phyloP scores from a whole-genome alignment of 2,888 invertebrate genomes.

The Teinopalpus imperialis region DNA sequence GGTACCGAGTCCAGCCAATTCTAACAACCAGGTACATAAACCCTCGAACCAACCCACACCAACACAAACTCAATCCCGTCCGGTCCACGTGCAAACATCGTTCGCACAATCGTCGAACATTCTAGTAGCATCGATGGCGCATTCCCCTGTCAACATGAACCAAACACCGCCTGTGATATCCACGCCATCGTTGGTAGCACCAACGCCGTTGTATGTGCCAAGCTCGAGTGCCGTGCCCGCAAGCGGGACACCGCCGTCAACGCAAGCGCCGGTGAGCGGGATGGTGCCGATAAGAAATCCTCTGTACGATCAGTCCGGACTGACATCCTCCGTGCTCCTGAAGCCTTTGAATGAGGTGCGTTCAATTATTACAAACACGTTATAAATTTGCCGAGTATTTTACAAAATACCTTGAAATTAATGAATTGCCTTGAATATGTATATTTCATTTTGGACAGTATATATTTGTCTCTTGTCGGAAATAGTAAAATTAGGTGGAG shows the following conservation, averaged over 20 bases:
- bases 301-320: slow-evolving; percentile 63
- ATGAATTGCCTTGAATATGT: too few relatives aligned
- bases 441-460: too few relatives aligned
- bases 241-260: slow-evolving; percentile 9
- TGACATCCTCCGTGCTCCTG: slow-evolving; percentile 66
- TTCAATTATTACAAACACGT: background rate
- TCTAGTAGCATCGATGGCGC: slow-evolving; percentile 31
- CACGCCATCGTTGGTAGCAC: slow-evolving; percentile 48
- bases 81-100: slow-evolving; percentile 34
- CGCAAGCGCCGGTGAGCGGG: slow-evolving; percentile 43
- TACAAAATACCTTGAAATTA: too few relatives aligned
- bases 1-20: slow-evolving; percentile 15
- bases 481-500: too few relatives aligned
- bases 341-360: slow-evolving; percentile 73
- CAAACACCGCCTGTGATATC: slow-evolving; percentile 44
- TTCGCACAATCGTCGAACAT: slow-evolving; percentile 38
- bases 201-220: slow-evolving; percentile 41
- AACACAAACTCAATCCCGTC: slow-evolving; percentile 19
- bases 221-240: background rate
- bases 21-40: slow-evolving; percentile 27
- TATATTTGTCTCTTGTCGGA: too few relatives aligned
- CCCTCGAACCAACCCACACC: slow-evolving; percentile 6
- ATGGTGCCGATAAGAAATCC: slow-evolving; percentile 71
- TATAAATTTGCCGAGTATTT: too few relatives aligned
- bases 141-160: slow-evolving; percentile 49